Base-by-base conservation (phyloP, 2,113 vertebrate species). In the Lophura nycthemera region DNA sequence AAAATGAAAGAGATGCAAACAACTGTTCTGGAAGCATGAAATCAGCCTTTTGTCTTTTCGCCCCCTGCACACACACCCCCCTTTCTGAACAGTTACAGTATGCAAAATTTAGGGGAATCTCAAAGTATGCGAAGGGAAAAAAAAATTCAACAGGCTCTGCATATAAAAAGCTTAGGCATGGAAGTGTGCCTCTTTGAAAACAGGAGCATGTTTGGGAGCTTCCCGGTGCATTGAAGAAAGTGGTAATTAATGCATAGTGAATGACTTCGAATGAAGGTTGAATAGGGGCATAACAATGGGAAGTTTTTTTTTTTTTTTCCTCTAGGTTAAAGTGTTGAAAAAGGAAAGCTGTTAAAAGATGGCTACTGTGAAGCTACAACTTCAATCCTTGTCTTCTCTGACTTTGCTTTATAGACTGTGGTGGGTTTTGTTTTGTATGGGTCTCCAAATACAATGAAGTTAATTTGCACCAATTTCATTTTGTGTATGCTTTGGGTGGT, bases 231-330 rank as follows among this genome's bases (percentile, higher is more conserved):
- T 87, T 95, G 97, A 97, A 97, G 97, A 97, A 97, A 97, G 97
- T 97, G 97, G 97, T 98, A 98, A 98, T 98, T 98, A 98, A 98
- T 98, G 98, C 98, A 97, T 86, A 98, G 97, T 97, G 98, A 98
- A 96, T 97, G 97, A 98, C 97, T 98, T 97, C 97, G 96, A 98
- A 98, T 97, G 97, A 97, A 97, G 96, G 96, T 93, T 97, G 98
- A 98, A 98, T 98, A 96, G 97, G 92, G 89, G 76, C 86, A 91
- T 97, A 96, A 98, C 97, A 98, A 98, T 97, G 93, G 97, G 87
- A 96, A 97, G 95, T 78, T 72, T 90, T 52, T 73, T 83, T 95
- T 92, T 96, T 52, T 94, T n/a, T n/a, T n/a, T 95, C 92, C 96
- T 97, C 97, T 92, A 98, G 96, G 95, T 96, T 97, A 96, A 98